These are phyloP conservation scores for Ichneumon xanthorius DNA, from an alignment of 2,888 invertebrate genomes.

Conservation along the genomic window DNA sequence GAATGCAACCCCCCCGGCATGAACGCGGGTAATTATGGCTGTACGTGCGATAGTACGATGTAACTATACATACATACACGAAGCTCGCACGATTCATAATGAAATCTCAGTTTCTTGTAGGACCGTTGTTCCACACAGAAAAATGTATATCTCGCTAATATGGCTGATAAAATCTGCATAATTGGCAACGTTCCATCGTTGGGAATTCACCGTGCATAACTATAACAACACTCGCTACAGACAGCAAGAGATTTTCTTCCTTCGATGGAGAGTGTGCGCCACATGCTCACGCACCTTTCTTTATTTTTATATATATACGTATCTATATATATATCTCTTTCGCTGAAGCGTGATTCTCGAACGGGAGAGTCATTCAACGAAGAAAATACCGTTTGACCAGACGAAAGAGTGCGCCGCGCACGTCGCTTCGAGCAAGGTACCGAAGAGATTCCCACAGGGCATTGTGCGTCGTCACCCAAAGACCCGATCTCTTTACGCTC, in stretches of 20 bases:
- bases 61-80: slow-evolving; percentile 13
- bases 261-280: slow-evolving; percentile 20
- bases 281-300: slow-evolving; percentile 46
- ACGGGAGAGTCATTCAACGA: slow-evolving; percentile 51
- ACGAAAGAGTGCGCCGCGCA: slow-evolving; percentile 19
- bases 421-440: slow-evolving; percentile 5
- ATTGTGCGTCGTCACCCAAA: slow-evolving; percentile 65
- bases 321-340: neutral
- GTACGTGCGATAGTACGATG: slow-evolving; percentile 27
- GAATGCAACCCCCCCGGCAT: slow-evolving; percentile 48
- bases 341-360: slow-evolving; percentile 48
- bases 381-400: slow-evolving; percentile 65
- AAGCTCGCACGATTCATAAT: neutral
- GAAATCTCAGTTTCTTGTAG: slow-evolving; percentile 7
- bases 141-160: neutral
- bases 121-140: neutral
- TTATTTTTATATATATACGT: neutral
- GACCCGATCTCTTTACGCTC: slow-evolving; percentile 53
- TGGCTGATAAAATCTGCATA: neutral
- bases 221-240: neutral
- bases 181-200: neutral
- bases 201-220: neutral
- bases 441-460: slow-evolving; percentile 54
- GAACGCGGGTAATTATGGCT: slow-evolving; percentile 37
- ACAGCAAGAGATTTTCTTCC: slow-evolving; percentile 23